These are phyloP conservation scores for Stegastes partitus DNA, from an alignment of 2,113 vertebrate genomes.

Conservation along the genomic window DNA sequence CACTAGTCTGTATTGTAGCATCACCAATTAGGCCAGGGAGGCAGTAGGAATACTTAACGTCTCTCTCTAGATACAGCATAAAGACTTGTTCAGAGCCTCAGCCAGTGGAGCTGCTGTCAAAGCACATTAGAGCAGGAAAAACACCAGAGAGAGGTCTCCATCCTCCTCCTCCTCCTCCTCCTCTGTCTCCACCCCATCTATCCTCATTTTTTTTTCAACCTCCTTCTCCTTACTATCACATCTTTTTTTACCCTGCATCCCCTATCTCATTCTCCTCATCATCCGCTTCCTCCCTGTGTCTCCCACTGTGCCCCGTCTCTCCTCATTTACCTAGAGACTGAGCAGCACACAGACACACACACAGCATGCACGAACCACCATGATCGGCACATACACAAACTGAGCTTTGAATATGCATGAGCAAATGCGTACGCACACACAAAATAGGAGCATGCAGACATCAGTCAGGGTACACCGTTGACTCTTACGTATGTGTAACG, in stretches of 20 bases:
- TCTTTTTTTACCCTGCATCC: not conserved
- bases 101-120: slow-evolving; percentile 59
- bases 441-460: too few relatives aligned
- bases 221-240: slow-evolving; percentile 1
- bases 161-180: not conserved
- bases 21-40: slow-evolving; percentile 41
- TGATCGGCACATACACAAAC: slow-evolving; percentile 12
- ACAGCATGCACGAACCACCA: not conserved
- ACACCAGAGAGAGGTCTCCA: slow-evolving; percentile 39
- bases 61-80: slow-evolving; percentile 4
- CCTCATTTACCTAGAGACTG: slow-evolving; percentile 30
- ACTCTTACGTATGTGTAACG: not conserved
- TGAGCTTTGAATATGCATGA: slow-evolving; percentile 11
- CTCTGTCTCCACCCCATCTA: slow-evolving; percentile 2
- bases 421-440: not conserved
- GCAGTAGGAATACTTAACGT: slow-evolving; percentile 9
- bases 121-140: slow-evolving; percentile 66
- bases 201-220: slow-evolving; percentile 5
- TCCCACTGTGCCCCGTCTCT: slow-evolving; percentile 12
- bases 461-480: not conserved
- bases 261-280: not conserved
- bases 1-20: slow-evolving; percentile 1
- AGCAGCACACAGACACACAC: slow-evolving; percentile 19
- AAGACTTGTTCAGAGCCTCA: slow-evolving; percentile 41
- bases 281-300: not conserved